Evolutionary conservation across 2,888 invertebrate species (phyloP), one percentile per base, ranked within the genome.

Genomic region (Pocota personata): DNA sequence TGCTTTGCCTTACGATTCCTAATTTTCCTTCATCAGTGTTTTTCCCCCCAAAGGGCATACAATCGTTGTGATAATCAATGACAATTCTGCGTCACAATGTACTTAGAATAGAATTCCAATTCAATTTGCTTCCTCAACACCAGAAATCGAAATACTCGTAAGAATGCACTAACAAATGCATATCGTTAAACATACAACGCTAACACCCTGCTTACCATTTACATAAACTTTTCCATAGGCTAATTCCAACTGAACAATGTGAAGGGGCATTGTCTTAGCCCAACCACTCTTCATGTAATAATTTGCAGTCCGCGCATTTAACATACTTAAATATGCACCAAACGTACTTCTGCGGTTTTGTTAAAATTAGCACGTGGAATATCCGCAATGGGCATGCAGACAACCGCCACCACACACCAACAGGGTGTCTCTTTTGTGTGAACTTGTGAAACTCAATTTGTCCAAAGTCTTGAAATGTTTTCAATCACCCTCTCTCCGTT

Each of bases 301-400:
- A 57, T 57, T 21, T 32, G 16, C 19, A 57, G 7, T 32, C 55
- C 10, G 32, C 57, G 32, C 58, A 24, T 35, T 58, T 43, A 27
- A 57, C 32, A 46, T 14, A 35, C 35, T 58, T 71, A 24, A 48
- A 10, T 66, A 67, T 77, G 48, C 76, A 67, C 19, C 30, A 12
- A 67, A 37, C 48, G 76, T 77, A 50, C 58, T 66, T 76, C 19
- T n/a, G 37, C 10, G 37, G 14, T 57, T 66, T 57, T 21, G 14
- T 24, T 57, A 7, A 37, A 58, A 50, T 30, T 14, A 58, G 37
- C 30, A 30, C 37, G 50, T 48, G 24, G 12, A 57, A 50, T 21
- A 66, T 76, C 58, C 76, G 50, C 76, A 32, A 60, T 60, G 2
- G 37, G 12, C 7, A 52, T 60, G 10, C 48, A 27, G 21, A 64